phyloP scores from a whole-genome alignment of 2,797 vertebrate genomes.

The Decapterus maruadsi region DNA sequence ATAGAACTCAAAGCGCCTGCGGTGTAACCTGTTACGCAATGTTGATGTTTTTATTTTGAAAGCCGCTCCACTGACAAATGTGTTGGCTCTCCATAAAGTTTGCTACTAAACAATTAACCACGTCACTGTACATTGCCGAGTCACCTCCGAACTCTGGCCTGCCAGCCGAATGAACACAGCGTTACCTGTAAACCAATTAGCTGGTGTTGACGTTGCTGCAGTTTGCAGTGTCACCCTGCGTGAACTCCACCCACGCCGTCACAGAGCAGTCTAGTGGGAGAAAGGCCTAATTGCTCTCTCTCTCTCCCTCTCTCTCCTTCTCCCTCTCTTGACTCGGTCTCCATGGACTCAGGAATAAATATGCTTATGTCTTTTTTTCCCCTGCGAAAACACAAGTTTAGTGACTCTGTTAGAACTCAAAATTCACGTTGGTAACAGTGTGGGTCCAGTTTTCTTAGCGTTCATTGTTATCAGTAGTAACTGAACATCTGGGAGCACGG shows the following conservation, averaged over 20 bases:
- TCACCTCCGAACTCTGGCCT: slow-evolving; percentile 55
- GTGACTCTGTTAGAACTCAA: neutral
- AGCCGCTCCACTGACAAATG: neutral
- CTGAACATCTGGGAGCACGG: no score
- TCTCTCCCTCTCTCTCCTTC: slow-evolving; percentile 2
- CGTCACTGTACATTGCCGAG: slow-evolving; percentile 26
- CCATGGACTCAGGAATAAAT: slow-evolving; percentile 39
- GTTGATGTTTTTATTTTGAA: neutral
- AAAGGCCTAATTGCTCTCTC: slow-evolving; percentile 66
- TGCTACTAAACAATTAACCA: slow-evolving; percentile 66
- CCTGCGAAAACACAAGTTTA: neutral
- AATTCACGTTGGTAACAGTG: no score
- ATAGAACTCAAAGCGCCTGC: neutral
- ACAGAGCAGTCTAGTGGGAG: slow-evolving; percentile 61
- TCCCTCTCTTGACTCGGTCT: slow-evolving; percentile 57
- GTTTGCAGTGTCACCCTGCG: slow-evolving; percentile 61
- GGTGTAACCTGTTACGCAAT: slow-evolving; percentile 7
- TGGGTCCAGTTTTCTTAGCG: neutral
- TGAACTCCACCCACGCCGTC: slow-evolving; percentile 72
- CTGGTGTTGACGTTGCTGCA: slow-evolving; percentile 56
- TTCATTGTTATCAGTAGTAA: neutral
- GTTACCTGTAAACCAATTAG: slow-evolving; percentile 77
- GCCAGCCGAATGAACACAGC: slow-evolving; percentile 37
- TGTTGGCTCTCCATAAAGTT: slow-evolving; percentile 44
- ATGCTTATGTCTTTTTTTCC: slow-evolving; percentile 1